Conservation (phyloP, 2,797 vertebrate species). For the Glossophaga mutica region DNA sequence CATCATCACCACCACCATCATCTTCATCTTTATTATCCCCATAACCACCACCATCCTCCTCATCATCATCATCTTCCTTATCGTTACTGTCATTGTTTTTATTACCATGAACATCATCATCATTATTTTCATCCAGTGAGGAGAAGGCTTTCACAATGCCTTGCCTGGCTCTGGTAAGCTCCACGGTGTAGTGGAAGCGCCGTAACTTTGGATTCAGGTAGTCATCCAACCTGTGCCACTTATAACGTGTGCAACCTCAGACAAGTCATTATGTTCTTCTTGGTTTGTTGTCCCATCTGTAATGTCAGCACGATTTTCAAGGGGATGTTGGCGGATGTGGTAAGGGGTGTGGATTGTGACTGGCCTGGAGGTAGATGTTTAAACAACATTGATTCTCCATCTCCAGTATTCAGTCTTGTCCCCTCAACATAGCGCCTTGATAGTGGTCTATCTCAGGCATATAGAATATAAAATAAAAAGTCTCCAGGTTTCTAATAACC, state of each 20-base stretch:
- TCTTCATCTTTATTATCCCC: not conserved
- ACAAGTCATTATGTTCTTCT: not conserved
- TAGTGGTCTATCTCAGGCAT: not conserved
- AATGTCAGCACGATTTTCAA: not conserved
- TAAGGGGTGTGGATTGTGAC: not conserved
- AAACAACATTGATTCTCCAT: not conserved
- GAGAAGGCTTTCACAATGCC: rapidly evolving
- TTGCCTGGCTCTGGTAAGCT: not conserved
- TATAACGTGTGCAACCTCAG: not conserved
- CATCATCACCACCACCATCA: not conserved
- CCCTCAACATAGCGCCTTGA: not conserved
- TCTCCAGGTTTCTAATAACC: not conserved
- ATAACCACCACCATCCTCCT: no score
- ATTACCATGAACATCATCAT: not conserved
- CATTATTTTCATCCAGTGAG: not conserved
- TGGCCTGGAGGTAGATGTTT: not conserved
- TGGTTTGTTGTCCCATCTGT: not conserved
- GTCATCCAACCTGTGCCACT: not conserved
- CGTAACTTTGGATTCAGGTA: not conserved
- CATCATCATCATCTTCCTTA: no score
- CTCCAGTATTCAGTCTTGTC: not conserved
- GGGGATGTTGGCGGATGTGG: no score
- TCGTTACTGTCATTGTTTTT: not conserved
- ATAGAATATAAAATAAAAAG: not conserved
- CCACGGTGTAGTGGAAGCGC: rapidly evolving